These are phyloP conservation scores for Scomber colias DNA, from an alignment of 2,113 vertebrate genomes.

Conservation along the genomic window DNA sequence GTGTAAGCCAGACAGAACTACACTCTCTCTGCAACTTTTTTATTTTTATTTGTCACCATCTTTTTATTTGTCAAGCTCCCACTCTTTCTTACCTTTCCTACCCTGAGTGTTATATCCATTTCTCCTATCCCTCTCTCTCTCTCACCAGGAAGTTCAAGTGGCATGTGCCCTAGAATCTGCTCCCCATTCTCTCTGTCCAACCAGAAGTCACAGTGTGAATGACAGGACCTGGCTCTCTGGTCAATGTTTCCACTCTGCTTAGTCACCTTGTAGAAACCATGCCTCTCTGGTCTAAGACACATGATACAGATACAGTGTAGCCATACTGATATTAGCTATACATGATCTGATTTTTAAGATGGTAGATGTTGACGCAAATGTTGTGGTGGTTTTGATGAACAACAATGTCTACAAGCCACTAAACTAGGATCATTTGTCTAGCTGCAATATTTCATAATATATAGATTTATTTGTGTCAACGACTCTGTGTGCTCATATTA, in stretches of 20 bases:
- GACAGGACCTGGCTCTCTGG: slow-evolving; percentile 61
- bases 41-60: slow-evolving; percentile 16
- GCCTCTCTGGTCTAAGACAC: neutral
- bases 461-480: neutral
- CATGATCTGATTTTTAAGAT: neutral
- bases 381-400: neutral
- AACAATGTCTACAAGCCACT: slow-evolving; percentile 12
- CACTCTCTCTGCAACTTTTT: slow-evolving; percentile 29
- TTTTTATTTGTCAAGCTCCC: slow-evolving; percentile 55
- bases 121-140: slow-evolving; percentile 38
- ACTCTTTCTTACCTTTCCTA: slow-evolving; percentile 20
- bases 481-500: neutral
- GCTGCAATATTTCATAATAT: neutral
- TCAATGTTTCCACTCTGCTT: slow-evolving; percentile 55
- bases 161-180: slow-evolving; percentile 78
- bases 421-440: neutral
- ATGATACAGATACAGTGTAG: neutral
- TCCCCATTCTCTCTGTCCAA: slow-evolving; percentile 67
- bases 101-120: slow-evolving; percentile 20
- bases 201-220: slow-evolving; percentile 61
- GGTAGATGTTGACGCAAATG: neutral
- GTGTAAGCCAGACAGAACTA: slow-evolving; percentile 20
- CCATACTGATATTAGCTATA: neutral
- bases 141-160: slow-evolving; percentile 77
- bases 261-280: slow-evolving; percentile 49